Conservation (phyloP, 1,140 invertebrate genomes). For the Mya arenaria region DNA sequence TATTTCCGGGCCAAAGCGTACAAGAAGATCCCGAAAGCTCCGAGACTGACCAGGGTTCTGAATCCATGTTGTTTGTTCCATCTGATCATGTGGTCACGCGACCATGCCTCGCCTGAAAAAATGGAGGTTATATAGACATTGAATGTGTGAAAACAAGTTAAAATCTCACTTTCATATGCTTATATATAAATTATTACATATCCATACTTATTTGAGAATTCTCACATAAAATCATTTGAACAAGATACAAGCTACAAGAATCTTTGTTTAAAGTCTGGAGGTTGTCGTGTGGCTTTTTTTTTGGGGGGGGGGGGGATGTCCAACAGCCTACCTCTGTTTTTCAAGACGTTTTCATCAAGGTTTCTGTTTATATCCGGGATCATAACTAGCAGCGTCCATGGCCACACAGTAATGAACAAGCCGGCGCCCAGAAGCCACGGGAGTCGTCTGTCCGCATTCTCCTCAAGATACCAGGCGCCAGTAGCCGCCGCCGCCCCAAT, state of each 20-base stretch:
- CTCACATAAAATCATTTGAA: no score
- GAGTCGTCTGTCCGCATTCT: constrained; percentile 1
- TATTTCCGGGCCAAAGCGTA: constrained; percentile 26
- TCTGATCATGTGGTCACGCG: constrained; percentile 10
- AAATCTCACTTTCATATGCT: no score
- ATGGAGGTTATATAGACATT: no score
- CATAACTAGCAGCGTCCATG: constrained; percentile 29
- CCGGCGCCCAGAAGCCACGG: constrained; percentile 30
- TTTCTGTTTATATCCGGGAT: constrained; percentile 39
- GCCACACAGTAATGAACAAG: constrained; percentile 4
- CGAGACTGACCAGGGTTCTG: constrained; percentile 8
- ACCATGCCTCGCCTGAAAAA: constrained; percentile 36
- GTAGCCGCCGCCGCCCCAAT: neutral
- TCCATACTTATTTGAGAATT: no score
- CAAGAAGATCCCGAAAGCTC: constrained; percentile 32
- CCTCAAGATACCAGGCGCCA: constrained; percentile 8
- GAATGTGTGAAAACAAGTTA: no score
- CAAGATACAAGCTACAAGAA: no score
- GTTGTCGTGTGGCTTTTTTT: no score
- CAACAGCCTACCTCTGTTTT: constrained; percentile 44
- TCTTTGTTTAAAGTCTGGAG: no score
- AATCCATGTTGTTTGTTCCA: constrained; percentile 41
- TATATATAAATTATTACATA: no score
- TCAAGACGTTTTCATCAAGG: constrained; percentile 15
- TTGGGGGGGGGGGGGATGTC: no score